Percentiles rank a stretch among this genome's conserved stretches.
Evolutionary conservation across 2,888 invertebrate genomes (phyloP).

Genomic region (Plagiodera versicolora): DNA sequence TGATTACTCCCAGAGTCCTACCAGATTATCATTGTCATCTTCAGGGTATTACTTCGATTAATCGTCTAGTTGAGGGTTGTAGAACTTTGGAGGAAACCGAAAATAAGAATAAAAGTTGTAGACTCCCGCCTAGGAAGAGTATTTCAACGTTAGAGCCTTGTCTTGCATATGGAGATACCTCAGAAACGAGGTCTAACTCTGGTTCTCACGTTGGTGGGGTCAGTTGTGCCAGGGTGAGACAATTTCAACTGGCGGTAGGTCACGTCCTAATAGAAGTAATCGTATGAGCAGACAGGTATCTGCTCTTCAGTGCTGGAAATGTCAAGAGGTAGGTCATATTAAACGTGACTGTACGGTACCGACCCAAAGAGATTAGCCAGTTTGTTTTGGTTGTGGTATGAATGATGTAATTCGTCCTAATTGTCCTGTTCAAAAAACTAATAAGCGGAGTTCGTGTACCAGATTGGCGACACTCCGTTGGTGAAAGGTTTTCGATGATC

Average conservation of each 20-base stretch:
- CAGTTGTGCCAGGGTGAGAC: not conserved
- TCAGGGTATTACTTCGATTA: constrained; percentile 1
- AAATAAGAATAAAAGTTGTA: not conserved
- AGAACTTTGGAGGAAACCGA: constrained; percentile 10
- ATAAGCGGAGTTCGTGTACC: not conserved
- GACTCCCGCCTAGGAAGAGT: not conserved
- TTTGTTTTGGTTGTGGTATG: not conserved
- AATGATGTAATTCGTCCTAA: constrained; percentile 12
- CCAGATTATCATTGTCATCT: not conserved
- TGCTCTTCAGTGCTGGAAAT: constrained; percentile 8
- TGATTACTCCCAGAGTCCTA: constrained; percentile 1
- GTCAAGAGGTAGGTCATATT: constrained; percentile 4
- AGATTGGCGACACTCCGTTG: not conserved
- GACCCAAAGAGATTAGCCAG: not conserved
- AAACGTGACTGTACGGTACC: not conserved
- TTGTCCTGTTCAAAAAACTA: constrained; percentile 6
- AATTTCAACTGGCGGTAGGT: too few species aligned
- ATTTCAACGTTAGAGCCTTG: constrained; percentile 9
- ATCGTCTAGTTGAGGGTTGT: constrained; percentile 5
- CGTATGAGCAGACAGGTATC: too few species aligned
- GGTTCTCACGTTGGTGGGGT: not conserved
- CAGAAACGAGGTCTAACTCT: too few species aligned
- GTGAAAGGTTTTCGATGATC: not conserved
- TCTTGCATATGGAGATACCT: not conserved
- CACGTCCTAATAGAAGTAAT: too few species aligned